Conservation (phyloP, 2,113 vertebrate species). For the Anser brachyrhynchus region DNA sequence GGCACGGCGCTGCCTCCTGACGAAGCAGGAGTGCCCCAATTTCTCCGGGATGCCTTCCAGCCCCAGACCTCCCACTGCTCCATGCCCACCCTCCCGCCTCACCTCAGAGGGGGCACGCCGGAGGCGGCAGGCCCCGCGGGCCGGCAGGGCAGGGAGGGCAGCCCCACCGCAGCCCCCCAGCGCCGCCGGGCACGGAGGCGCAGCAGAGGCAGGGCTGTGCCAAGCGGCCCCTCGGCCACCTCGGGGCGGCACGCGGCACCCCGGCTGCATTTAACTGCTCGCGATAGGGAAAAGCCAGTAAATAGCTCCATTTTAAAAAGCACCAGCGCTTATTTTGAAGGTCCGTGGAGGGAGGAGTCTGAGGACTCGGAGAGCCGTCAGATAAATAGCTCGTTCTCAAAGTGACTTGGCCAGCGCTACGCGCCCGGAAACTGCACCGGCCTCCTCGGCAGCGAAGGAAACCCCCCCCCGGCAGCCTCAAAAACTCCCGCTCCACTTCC, state of each 20-base stretch:
- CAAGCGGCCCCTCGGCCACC: not conserved
- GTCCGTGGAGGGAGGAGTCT: not conserved
- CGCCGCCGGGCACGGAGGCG: rapidly evolving
- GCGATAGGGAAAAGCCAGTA: not conserved
- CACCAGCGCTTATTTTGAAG: not conserved
- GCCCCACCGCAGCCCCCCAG: too few species aligned
- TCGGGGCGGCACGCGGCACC: not conserved
- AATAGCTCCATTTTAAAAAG: not conserved
- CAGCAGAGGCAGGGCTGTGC: not conserved
- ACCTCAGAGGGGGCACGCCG: too few species aligned
- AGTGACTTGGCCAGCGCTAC: rapidly evolving
- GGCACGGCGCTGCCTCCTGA: too few species aligned
- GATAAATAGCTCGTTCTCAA: not conserved
- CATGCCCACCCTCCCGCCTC: too few species aligned
- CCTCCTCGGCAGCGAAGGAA: not conserved
- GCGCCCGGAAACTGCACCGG: rapidly evolving
- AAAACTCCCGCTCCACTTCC: not conserved
- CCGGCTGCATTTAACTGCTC: not conserved
- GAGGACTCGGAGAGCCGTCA: not conserved
- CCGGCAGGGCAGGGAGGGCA: too few species aligned
- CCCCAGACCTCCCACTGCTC: not conserved
- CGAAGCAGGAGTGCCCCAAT: not conserved
- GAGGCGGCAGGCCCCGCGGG: too few species aligned
- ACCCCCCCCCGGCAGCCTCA: not conserved
- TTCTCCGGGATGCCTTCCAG: not conserved